Percentiles rank a stretch among this genome's conserved stretches.
phyloP scores from a whole-genome alignment of 1,140 invertebrate species.

The Cherax quadricarinatus region DNA sequence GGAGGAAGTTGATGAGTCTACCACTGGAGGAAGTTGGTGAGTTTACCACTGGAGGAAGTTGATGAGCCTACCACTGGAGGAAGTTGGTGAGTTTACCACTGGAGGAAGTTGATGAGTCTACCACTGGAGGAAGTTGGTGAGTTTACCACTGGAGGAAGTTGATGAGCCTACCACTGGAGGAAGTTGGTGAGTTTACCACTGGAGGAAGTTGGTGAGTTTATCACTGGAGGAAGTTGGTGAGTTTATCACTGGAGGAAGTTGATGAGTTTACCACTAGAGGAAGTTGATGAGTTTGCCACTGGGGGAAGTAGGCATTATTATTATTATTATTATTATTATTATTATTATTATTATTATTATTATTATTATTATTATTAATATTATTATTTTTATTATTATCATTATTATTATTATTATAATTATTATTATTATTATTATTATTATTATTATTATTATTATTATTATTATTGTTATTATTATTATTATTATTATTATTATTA shows the following conservation, averaged over 20 bases:
- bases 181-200: too few relatives aligned
- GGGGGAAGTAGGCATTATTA: not conserved
- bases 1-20: too few relatives aligned
- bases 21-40: too few relatives aligned
- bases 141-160: too few relatives aligned
- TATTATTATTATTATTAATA: constrained; percentile 27
- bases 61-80: too few relatives aligned
- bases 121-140: too few relatives aligned
- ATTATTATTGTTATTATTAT: not conserved
- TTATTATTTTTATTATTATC: constrained; percentile 23
- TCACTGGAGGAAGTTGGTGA: too few relatives aligned
- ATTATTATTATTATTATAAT: constrained; percentile 28
- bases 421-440: constrained; percentile 34
- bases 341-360: not conserved
- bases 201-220: too few relatives aligned
- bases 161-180: too few relatives aligned
- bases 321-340: constrained; percentile 28
- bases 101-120: too few relatives aligned
- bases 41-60: too few relatives aligned
- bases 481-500: constrained; percentile 10
- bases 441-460: constrained; percentile 23
- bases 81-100: too few relatives aligned
- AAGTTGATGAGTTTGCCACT: not conserved
- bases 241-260: not conserved
- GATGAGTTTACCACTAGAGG: not conserved